These are phyloP conservation scores for Sander lucioperca DNA, from an alignment of 2,113 vertebrate species.

Conservation along the genomic window DNA sequence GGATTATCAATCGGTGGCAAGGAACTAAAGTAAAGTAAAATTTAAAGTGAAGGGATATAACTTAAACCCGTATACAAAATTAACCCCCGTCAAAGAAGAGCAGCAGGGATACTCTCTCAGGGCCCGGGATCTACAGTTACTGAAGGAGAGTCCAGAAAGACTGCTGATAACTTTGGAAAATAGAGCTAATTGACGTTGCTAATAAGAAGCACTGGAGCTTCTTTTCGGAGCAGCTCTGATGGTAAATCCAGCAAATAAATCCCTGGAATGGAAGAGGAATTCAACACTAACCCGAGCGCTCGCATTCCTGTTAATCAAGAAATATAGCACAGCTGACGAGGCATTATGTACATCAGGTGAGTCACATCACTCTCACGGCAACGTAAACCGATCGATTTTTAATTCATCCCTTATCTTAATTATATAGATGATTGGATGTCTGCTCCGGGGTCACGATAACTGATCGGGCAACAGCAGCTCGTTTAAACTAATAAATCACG, in stretches of 20 bases:
- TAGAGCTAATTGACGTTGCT: conserved; percentile 66
- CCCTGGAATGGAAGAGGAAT: conserved; percentile 13
- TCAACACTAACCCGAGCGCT: conserved; percentile 1
- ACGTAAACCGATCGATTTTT: conserved; percentile 53
- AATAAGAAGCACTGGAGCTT: conserved; percentile 38
- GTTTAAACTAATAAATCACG: conserved; percentile 58
- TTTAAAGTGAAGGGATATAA: conserved; percentile 79
- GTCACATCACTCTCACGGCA: conserved; percentile 49
- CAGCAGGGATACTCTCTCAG: conserved; percentile 56
- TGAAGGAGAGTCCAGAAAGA: conserved; percentile 67
- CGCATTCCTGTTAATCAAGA: conserved; percentile 31
- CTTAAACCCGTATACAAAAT: conserved; percentile 78
- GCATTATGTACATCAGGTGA: conserved; percentile 46
- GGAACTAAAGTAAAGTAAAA: conserved; percentile 76
- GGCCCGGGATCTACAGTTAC: conserved; percentile 60
- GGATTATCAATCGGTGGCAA: conserved; percentile 82
- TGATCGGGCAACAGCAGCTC: conserved; percentile 58
- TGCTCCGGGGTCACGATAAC: conserved; percentile 67
- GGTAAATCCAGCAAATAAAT: conserved; percentile 53
- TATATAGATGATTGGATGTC: conserved; percentile 67
- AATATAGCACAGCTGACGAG: conserved; percentile 40
- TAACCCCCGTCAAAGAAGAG: conserved; percentile 77
- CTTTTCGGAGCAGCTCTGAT: conserved; percentile 33
- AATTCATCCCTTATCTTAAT: conserved; percentile 73
- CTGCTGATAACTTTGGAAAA: conserved; percentile 66